These are phyloP conservation scores for Podotricha telesiphe DNA, from an alignment of 2,888 invertebrate genomes.

Conservation along the genomic window DNA sequence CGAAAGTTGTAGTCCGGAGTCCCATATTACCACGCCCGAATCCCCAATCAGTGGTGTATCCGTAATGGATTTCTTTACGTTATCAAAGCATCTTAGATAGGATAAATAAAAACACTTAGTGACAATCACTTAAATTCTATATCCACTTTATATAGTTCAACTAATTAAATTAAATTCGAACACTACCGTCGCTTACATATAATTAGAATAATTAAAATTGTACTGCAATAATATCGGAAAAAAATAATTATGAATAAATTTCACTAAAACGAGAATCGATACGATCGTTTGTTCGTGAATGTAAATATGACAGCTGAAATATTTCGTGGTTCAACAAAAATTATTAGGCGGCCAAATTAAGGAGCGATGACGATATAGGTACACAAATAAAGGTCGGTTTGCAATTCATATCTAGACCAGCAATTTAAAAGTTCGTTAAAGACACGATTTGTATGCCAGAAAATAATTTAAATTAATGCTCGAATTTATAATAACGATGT, in stretches of 20 bases:
- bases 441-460: constrained; percentile 18
- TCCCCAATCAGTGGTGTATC: no score
- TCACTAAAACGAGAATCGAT: constrained; percentile 8
- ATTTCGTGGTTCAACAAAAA: not conserved
- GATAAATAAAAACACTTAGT: no score
- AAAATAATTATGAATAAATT: not conserved
- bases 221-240: no score
- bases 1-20: no score
- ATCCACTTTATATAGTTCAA: no score
- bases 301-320: not conserved
- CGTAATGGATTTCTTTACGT: no score
- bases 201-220: no score
- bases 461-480: constrained; percentile 14
- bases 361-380: not conserved
- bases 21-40: no score
- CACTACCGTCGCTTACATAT: no score
- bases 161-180: no score
- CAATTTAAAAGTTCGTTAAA: constrained; percentile 18
- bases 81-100: no score
- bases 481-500: not conserved
- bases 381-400: constrained; percentile 17
- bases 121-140: no score
- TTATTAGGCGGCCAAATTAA: constrained; percentile 14
- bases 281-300: not conserved
- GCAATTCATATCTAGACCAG: constrained; percentile 23